Base-by-base conservation (phyloP, 2,888 invertebrate genomes). In the Sclerodermus sp. region DNA sequence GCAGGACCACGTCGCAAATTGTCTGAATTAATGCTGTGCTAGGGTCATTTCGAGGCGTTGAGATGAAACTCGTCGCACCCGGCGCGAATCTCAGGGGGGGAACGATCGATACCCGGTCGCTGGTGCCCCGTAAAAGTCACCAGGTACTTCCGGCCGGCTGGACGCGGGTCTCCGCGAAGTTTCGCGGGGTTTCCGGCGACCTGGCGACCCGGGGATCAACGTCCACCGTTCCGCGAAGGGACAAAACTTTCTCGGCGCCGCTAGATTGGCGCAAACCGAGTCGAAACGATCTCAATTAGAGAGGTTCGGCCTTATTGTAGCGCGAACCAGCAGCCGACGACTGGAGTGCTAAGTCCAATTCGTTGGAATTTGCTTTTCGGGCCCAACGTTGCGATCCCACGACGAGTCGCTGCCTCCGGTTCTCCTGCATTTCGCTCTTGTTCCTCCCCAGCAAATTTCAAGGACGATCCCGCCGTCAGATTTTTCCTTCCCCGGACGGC, bases 11-110 rank as follows among this genome's bases (percentile, higher is more conserved):
- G 62, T 64, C 70, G 69, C 70, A 71, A 73, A 73, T 73, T 73
- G 73, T 64, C 71, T 71, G 63, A 73, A 73, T 73, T 73, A 70
- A 69, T 65, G 61, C 60, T 56, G 55, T 65, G 60, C 60, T 67
- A 62, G 73, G 73, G 73, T 73, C 71, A 59, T 59, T 45, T 42
- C 49, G 54, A 55, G 59, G 49, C 51, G 60, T 55, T 50, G 61
- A 49, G 58, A 67, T 66, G 55, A 56, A 65, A 61, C 62, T 68
- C 52, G 64, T 55, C 58, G 31, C 4, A 14, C 10, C 23, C 16
- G 14, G 1, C 38, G 51, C 14, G 34, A 41, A 36, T 52, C 42
- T 23, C 14, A 14, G 18, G 14, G 3, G 2, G 2, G 5, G 4
- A 5, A 10, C 16, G 38, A 6, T 15, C 5, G 38, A 38, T 38